Evolutionary conservation across 2,888 invertebrate species (phyloP), one percentile per base, ranked within the genome.

Genomic region (Prenolepis imparis): DNA sequence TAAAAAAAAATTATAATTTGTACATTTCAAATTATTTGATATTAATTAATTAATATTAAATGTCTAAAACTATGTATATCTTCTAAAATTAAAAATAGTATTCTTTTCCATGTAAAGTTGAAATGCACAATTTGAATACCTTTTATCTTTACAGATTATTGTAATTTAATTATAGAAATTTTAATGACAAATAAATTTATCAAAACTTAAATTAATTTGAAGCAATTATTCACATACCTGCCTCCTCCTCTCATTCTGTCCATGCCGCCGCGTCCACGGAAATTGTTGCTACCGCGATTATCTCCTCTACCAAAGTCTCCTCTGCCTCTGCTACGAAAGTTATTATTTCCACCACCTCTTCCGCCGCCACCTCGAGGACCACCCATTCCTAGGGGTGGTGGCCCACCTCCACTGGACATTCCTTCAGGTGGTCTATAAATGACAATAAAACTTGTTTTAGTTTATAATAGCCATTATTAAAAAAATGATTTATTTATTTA

Each of bases 161-260:
- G 36, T 57, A 57, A 70, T 36, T 24, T 59, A 59, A 12, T 70
- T 24, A 55, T 72, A 24, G 5, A 21, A 21, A 57, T 72, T 21
- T 48, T 18, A 52, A 52, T n/a, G n/a, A 52, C 8, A 52, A 52
- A 52, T 52, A n/a, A n/a, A n/a, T 52, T n/a, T 52, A 52, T 57
- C 12, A 18, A 28, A 24, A 61, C 9, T 61, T 61, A 18, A 24
- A 61, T 18, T 18, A 32, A 61, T 32, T 18, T 67, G 12, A 28
- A 67, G 21, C 36, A 77, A 61, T n/a, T 28, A 3, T 72, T 86
- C 8, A 6, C 5, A 52, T 52, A 93, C 93, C 93, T 90, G 88
- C 94, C 92, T 93, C 95, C 95, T 94, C 95, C 95, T 95, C 96
- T 95, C 91, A 95, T 95, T 92, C 95, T 95, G 91, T 94, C 95